Base-by-base conservation (phyloP, 2,888 invertebrate species). In the Esperia sulphurella region DNA sequence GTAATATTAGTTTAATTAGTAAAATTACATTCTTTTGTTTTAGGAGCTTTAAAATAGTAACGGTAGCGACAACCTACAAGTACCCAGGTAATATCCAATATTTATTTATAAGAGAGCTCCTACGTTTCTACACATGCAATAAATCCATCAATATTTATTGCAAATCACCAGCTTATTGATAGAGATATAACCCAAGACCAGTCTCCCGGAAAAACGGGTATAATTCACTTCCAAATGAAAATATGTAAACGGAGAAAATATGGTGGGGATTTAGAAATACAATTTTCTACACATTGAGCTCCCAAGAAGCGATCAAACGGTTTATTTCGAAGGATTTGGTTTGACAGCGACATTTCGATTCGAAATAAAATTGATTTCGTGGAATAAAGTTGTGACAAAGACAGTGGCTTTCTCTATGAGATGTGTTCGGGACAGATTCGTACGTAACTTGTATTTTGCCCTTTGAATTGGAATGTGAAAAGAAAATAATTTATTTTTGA, bases 261-360 rank as follows among this genome's bases (percentile, higher is more conserved):
- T 57, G 53, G 59, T 42, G 39, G 41, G 68, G 73, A 73, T 75
- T 75, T 71, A 57, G 59, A 71, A 74, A 81, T 70, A 82, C 79
- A 79, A 82, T 83, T 83, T 83, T 79, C 79, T 80, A 66, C 75
- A 65, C 65, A 67, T 59, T 61, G 66, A 71, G 61, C 61, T 55
- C 53, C 41, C 58, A 63, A 21, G 64, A 55, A 57, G 62, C 70
- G 71, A 79, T 74, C 74, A 67, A 66, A 62, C 63, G 69, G 65
- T 70, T 67, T 75, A 74, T 70, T 68, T 63, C 55, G 56, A 50
- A 54, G 45, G 76, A 73, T 79, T 79, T 71, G 61, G 66, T 68
- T 66, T 74, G 78, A 83, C 79, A 68, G 68, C 59, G 58, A 69
- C 72, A 63, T 76, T 75, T 73, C 66, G 66, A 68, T 79, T 69